These are phyloP conservation scores for Aspidoscelis tigris DNA, from an alignment of 2,113 vertebrate species.

Conservation along the genomic window DNA sequence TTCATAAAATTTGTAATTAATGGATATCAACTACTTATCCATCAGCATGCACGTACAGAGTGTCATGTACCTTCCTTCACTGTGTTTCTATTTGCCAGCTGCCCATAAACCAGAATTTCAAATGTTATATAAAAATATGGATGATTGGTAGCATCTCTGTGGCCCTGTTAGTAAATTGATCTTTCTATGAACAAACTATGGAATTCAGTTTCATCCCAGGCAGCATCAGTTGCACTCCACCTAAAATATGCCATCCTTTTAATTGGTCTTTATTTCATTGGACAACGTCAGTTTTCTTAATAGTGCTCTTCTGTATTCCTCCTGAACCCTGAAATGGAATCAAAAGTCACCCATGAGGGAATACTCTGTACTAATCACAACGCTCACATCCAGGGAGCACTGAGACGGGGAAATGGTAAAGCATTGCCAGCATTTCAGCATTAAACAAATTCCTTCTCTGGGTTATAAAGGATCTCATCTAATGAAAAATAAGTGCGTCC, in stretches of 20 bases:
- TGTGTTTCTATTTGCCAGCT: neutral
- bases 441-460: slow-evolving; percentile 20
- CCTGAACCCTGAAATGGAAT: neutral
- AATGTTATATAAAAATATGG: neutral
- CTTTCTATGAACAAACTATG: neutral
- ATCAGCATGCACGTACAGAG: neutral
- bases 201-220: neutral
- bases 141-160: neutral
- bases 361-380: no score
- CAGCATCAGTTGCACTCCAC: neutral
- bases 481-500: slow-evolving; percentile 38
- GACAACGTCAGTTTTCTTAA: neutral
- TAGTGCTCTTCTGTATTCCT: neutral
- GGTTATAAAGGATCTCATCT: slow-evolving; percentile 12
- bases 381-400: neutral
- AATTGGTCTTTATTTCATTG: neutral
- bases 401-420: neutral
- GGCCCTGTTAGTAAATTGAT: neutral
- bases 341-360: neutral
- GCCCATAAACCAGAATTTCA: neutral
- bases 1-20: neutral
- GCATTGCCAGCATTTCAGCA: neutral
- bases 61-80: neutral
- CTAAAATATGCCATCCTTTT: neutral
- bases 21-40: neutral